These are phyloP conservation scores for Reticulitermes lucifugus DNA, from an alignment of 2,888 invertebrate species.

Conservation along the genomic window DNA sequence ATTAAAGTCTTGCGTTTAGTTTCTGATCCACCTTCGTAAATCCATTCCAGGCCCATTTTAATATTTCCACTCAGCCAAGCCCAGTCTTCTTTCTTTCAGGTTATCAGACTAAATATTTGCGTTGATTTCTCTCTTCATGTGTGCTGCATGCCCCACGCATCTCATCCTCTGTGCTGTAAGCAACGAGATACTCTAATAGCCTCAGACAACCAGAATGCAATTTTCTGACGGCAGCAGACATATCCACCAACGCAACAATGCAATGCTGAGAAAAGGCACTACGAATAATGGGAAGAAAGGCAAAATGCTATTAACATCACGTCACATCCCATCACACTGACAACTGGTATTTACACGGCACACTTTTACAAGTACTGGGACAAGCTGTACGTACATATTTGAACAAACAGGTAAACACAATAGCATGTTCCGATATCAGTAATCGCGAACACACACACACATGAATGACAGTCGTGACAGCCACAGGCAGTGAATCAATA, in stretches of 20 bases:
- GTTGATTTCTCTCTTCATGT: no score
- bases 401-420: background rate
- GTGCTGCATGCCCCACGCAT: no score
- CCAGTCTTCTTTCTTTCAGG: no score
- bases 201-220: no score
- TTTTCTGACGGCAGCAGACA: no score
- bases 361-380: background rate
- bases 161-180: no score
- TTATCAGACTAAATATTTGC: no score
- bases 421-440: background rate
- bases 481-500: background rate
- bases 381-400: conserved; percentile 9
- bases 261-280: background rate
- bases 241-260: background rate
- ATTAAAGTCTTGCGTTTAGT: no score
- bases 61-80: no score
- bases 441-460: background rate
- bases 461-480: background rate
- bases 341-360: background rate
- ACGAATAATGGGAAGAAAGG: background rate
- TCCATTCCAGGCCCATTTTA: no score
- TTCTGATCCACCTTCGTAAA: no score
- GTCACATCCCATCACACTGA: background rate
- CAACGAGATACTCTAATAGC: no score
- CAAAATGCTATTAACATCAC: background rate